Evolutionary conservation across 2,113 vertebrate genomes (phyloP), one percentile per base, ranked within the genome.

Genomic region (Phrynosoma blainvillii): DNA sequence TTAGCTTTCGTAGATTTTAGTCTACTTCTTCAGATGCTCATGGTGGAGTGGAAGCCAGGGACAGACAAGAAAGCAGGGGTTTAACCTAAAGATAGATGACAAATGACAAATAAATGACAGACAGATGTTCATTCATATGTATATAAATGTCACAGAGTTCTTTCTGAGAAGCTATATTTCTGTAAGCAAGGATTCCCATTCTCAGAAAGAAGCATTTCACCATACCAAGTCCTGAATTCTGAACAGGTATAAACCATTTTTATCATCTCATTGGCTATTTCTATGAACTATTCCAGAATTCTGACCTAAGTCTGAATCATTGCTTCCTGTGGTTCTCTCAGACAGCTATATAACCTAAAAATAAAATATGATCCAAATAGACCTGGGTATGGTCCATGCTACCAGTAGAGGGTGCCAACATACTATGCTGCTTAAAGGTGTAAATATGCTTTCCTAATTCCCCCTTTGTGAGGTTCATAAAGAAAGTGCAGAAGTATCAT

Each of bases 261-360:
- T 36, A 36, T 4, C 25, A 12, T 21, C 54, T 9, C 7, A 30
- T 54, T 11, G 76, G 25, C 12, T 40, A 13, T 77, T 40, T 77
- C 13, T 54, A 36, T 66, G 42, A 54, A 66, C 62, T 88, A 30
- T 27, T 9, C 9, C 0, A 0, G 62, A 2, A 3, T 5, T 1
- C 5, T n/a, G 74, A 27, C 87, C 47, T 0, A 62, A 62, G 13
- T 18, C 59, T 62, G 59, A 62, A 62, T 27, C 23, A 0, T 8
- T 0, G 4, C 23, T 0, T 0, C 2, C 3, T 40, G 4, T 11
- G 2, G 84, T 68, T 30, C 66, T 42, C 20, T 74, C 7, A 36
- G 21, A 40, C 13, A 59, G 2, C 2, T 54, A 23, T 59, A 14
- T 87, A 13, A 85, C 52, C 7, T 47, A 47, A 47, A 4, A 47